These are phyloP conservation scores for Hyperopisus bebe DNA, from an alignment of 2,113 vertebrate species.

Conservation along the genomic window DNA sequence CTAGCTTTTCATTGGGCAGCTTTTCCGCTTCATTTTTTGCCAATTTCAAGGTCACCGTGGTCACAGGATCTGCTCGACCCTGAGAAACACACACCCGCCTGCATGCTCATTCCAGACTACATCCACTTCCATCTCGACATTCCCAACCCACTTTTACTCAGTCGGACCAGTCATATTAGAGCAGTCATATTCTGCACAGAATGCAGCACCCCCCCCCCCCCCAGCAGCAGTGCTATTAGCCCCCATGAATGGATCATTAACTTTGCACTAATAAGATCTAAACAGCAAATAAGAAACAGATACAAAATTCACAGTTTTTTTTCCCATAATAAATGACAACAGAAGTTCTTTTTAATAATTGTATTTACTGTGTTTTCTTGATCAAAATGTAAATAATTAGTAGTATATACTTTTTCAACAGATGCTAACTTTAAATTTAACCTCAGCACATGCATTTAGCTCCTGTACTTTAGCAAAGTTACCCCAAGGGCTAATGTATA, in stretches of 20 bases:
- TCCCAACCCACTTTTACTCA: neutral
- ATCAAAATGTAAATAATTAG: neutral
- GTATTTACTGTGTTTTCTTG: neutral
- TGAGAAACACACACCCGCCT: neutral
- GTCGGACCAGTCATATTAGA: neutral
- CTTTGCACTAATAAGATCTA: conserved; percentile 11
- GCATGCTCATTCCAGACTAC: too few relatives aligned
- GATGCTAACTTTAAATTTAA: neutral
- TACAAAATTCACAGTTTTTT: neutral
- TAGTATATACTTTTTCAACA: neutral
- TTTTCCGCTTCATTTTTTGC: neutral
- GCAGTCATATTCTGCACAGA: neutral
- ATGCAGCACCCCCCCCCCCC: neutral
- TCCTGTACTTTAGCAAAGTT: neutral
- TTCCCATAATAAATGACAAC: neutral
- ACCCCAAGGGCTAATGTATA: neutral
- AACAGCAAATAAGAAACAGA: neutral
- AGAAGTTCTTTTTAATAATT: neutral
- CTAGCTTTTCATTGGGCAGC: neutral
- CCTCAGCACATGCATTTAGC: neutral
- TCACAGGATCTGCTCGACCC: neutral
- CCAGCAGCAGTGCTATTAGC: neutral
- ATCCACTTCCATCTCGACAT: neutral
- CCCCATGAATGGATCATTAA: conserved; percentile 13
- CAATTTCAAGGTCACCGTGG: neutral